Evolutionary conservation across 2,797 vertebrate species (phyloP).

Genomic region (Luscinia luscinia): DNA sequence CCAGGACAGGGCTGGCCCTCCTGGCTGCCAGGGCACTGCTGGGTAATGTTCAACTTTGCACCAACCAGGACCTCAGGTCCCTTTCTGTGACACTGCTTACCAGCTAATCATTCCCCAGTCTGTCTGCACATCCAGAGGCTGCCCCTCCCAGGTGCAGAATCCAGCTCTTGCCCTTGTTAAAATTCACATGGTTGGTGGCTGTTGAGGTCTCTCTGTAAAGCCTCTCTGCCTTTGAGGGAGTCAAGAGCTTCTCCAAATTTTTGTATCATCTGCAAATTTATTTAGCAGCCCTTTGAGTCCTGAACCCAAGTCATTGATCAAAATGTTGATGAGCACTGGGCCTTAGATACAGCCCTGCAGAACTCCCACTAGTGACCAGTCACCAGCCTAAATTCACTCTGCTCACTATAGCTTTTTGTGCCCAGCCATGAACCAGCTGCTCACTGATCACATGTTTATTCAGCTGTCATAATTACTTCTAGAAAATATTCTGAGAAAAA

Average conservation of each 20-base stretch:
- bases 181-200: not conserved
- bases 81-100: not conserved
- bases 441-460: not conserved
- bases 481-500: not conserved
- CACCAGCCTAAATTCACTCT: not conserved
- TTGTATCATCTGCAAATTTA: accelerated
- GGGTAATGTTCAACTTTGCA: accelerated
- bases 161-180: not conserved
- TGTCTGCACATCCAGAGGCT: not conserved
- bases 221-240: not conserved
- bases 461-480: not conserved
- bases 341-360: not conserved
- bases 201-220: not conserved
- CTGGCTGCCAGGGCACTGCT: not conserved
- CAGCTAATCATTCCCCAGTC: not conserved
- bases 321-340: not conserved
- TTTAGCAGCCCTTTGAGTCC: not conserved
- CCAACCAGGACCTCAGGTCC: accelerated
- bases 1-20: accelerated
- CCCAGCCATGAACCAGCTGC: not conserved
- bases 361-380: not conserved
- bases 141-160: not conserved
- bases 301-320: not conserved
- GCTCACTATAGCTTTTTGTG: not conserved
- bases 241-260: too few species aligned